Base-by-base conservation (phyloP, 1,140 invertebrate species). In the Berghia stephanieae region DNA sequence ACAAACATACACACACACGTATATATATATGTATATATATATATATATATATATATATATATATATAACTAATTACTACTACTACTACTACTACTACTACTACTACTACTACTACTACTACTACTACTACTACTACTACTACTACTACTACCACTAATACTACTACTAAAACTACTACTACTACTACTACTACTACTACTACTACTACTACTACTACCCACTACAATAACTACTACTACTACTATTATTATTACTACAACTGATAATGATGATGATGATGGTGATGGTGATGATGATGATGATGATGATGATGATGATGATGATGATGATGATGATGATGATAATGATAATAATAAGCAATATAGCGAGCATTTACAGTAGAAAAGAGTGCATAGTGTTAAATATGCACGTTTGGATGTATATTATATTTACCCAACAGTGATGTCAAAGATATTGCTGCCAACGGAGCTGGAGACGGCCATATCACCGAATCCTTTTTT, bases 401-500 rank as follows among this genome's bases (percentile, higher is more conserved):
- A 68, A 10, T 27, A 10, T 34, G 21, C 6, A 36, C 27, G 66
- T 27, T 27, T 38, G 38, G 38, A 10, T 38, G 38, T 5, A 31
- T 16, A 6, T 68, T 36, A 34, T 63, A 79, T 83, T 79, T 84
- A 89, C 87, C 88, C 88, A 36, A 89, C 84, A 49, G 87, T 88
- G 73, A 89, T 86, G 75, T 90, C 89, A 82, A 90, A 90, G 40
- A 90, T 84, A 80, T 90, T 90, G 67, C 87, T 89, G 34, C 89
- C 89, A 3, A 90, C 87, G 49, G 89, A 90, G 75, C 87, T 89
- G 34, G 89, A 89, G 1, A 90, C 86, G 42, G 89, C 88, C 89
- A 90, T 90, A 70, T 90, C 89, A n/a, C 88, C 88, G 77, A 86
- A 87, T 34, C 87, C 87, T 80, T 90, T 87, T 73, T 89, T 88